Evolutionary conservation across 2,797 vertebrate species (phyloP).

Genomic region (Phataginus tricuspis): DNA sequence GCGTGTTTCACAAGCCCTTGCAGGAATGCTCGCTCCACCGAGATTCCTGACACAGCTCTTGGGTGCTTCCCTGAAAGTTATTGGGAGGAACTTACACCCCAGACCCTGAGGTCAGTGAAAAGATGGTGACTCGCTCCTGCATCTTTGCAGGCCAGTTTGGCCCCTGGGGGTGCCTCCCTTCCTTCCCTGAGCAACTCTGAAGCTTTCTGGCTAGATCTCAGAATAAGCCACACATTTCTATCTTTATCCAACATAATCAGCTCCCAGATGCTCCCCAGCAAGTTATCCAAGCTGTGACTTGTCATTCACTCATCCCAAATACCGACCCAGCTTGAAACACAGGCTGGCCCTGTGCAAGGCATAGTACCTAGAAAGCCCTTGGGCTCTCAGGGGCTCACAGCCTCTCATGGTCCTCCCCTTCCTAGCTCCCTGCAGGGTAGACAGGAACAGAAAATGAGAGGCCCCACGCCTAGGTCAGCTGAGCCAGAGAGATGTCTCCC

Average conservation of each 20-base stretch:
- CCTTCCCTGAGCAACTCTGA: background rate
- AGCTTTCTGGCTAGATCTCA: conserved; percentile 1
- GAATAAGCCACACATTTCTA: background rate
- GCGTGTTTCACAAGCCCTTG: background rate
- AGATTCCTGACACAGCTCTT: background rate
- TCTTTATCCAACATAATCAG: background rate
- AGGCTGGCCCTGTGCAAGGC: background rate
- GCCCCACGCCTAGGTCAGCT: background rate
- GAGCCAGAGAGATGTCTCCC: background rate
- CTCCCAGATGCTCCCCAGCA: background rate
- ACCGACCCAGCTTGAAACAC: background rate
- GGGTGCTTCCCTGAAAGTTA: background rate
- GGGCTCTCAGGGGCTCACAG: background rate
- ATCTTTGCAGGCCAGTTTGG: background rate
- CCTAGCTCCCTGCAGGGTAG: background rate
- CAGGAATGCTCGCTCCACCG: rapidly evolving
- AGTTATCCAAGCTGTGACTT: background rate
- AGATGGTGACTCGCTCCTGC: background rate
- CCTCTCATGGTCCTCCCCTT: background rate
- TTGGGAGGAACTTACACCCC: background rate
- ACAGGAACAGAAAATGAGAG: background rate
- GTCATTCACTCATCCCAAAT: background rate
- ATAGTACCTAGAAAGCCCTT: background rate
- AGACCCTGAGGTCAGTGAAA: background rate
- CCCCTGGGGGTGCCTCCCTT: background rate